Percentiles rank a stretch among this genome's conserved stretches.
These are phyloP conservation scores for Pelagia noctiluca DNA, from an alignment of 30 jellyfish, hydroid and myxozoan species.

Conservation along the genomic window DNA sequence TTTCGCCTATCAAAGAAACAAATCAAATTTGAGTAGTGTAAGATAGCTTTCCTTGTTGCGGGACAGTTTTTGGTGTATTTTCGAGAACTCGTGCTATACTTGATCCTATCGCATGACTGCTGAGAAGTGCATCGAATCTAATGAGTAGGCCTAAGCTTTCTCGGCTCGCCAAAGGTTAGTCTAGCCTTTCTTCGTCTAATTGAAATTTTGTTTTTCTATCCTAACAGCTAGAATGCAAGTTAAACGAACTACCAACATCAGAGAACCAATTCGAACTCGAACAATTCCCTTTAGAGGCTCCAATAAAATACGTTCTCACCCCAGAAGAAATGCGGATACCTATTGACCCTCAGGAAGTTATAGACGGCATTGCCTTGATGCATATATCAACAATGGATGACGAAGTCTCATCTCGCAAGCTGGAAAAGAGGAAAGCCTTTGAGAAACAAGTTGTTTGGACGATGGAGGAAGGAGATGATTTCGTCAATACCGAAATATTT, in stretches of 20 bases:
- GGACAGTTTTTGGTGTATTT: too few species aligned
- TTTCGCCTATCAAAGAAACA: too few species aligned
- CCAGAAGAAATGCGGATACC: conserved; percentile 66
- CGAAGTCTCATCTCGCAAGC: conserved; percentile 14
- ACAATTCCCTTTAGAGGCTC: conserved; percentile 69
- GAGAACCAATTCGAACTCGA: conserved; percentile 86
- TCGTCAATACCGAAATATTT: conserved; percentile 91
- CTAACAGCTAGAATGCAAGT: conserved; percentile 79
- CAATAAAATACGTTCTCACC: conserved; percentile 30
- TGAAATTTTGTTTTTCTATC: background rate
- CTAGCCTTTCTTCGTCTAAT: too few species aligned
- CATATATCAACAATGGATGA: conserved; percentile 69
- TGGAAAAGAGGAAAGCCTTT: conserved; percentile 71
- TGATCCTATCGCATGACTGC: too few species aligned
- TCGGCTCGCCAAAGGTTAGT: too few species aligned
- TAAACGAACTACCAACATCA: conserved; percentile 58
- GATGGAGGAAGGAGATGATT: conserved; percentile 98
- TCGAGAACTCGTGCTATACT: too few species aligned
- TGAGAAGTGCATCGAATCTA: too few species aligned
- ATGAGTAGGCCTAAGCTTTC: too few species aligned
- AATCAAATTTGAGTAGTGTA: too few species aligned
- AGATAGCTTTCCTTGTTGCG: too few species aligned
- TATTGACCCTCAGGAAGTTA: conserved; percentile 68
- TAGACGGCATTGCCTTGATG: conserved; percentile 80
- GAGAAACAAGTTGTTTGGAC: conserved; percentile 97